A percentile compares a stretch with the other conserved stretches of the same genome.
Evolutionary conservation across 2,888 invertebrate genomes (phyloP).

Genomic region (Ormyrus rosae): DNA sequence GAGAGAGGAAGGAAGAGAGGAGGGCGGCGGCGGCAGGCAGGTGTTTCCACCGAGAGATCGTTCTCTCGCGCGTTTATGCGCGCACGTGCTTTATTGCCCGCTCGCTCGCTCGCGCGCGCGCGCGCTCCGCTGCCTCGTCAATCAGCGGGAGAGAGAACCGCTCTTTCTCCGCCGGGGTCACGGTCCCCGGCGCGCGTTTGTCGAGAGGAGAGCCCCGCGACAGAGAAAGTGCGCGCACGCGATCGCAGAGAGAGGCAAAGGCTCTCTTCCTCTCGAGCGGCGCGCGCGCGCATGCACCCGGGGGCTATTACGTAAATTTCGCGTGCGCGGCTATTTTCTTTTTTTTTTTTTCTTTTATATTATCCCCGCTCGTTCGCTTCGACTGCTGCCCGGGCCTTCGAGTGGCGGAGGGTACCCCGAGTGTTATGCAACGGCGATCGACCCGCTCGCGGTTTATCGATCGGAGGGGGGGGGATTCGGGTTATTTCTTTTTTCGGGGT

Average conservation of each 20-base stretch:
- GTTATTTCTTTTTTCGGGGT: background rate
- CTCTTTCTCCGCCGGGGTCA: constrained; percentile 42
- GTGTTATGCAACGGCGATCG: no score
- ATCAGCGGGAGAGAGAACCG: constrained; percentile 1
- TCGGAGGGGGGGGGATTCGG: no score
- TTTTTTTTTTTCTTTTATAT: background rate
- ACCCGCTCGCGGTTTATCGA: no score
- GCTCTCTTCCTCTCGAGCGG: background rate
- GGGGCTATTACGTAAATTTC: constrained; percentile 32
- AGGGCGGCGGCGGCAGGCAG: constrained; percentile 64
- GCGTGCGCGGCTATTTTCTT: background rate
- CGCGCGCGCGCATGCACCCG: no score
- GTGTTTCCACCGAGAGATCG: constrained; percentile 64
- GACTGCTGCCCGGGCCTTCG: no score
- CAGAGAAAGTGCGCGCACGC: background rate
- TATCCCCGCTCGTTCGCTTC: no score
- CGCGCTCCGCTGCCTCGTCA: constrained; percentile 61
- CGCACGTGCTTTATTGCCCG: constrained; percentile 73
- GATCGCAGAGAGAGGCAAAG: background rate
- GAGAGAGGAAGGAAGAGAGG: constrained; percentile 45
- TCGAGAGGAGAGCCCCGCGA: background rate
- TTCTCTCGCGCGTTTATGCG: constrained; percentile 69
- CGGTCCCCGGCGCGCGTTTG: constrained; percentile 25
- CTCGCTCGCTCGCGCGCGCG: constrained; percentile 60
- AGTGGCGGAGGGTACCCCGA: no score